A percentile compares a stretch with the other conserved stretches of the same genome.
phyloP scores from a whole-genome alignment of 2,888 invertebrate genomes.

The Andrena fulva region DNA sequence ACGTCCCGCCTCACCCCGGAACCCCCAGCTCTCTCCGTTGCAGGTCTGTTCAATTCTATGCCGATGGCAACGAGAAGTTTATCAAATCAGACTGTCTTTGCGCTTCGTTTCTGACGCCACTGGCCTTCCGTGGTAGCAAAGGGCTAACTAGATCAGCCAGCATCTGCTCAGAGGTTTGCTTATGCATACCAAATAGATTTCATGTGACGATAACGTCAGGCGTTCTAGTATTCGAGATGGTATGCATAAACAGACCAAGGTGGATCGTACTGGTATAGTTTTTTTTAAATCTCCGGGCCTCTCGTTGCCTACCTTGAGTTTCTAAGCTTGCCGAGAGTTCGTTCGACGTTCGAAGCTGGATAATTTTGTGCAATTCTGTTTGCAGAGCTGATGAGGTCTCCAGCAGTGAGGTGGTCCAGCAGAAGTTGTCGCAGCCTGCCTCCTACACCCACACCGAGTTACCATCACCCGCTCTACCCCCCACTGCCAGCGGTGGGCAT shows the following conservation, averaged over 20 bases:
- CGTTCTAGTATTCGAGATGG: neutral
- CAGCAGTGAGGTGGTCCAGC: conserved; percentile 83
- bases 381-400: conserved; percentile 87
- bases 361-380: conserved; percentile 3
- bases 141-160: neutral
- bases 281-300: neutral
- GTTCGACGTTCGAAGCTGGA: neutral
- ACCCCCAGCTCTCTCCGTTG: conserved; percentile 89
- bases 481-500: conserved; percentile 88
- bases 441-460: conserved; percentile 81
- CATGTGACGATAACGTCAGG: no score
- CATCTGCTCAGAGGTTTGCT: neutral
- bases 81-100: neutral
- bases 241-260: neutral
- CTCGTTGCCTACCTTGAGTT: neutral
- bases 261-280: neutral
- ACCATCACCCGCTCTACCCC: conserved; percentile 80
- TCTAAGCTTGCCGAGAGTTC: neutral
- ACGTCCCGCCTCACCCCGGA: conserved; percentile 85
- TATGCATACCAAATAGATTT: neutral
- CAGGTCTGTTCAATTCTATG: conserved; percentile 86
- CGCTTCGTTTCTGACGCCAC: neutral
- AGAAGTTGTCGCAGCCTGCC: conserved; percentile 84
- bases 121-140: neutral
- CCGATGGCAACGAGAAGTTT: conserved; percentile 7